Evolutionary conservation across 2,797 vertebrate species (phyloP).

Genomic region (Psittacula derbiana): DNA sequence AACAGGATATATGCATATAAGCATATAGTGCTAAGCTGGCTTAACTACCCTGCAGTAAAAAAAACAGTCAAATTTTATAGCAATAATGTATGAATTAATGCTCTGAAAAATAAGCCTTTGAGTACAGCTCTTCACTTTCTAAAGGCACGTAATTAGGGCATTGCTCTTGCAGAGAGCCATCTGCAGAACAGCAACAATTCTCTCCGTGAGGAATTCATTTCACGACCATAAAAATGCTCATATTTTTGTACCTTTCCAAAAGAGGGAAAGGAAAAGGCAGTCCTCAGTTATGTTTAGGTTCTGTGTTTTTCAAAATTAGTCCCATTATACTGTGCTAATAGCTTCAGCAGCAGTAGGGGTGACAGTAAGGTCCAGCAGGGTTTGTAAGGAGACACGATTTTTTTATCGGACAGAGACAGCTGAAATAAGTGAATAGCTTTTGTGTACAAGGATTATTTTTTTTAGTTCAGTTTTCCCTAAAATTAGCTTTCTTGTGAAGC

Average conservation of each 20-base stretch:
- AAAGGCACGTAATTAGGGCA: not conserved
- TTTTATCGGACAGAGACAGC: not conserved
- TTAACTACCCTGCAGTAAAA: not conserved
- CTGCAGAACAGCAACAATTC: not conserved
- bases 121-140: not conserved
- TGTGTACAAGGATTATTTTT: not conserved
- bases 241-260: not conserved
- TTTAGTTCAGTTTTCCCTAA: not conserved
- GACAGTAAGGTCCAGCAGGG: not conserved
- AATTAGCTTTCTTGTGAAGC: not conserved
- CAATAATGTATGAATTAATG: not conserved
- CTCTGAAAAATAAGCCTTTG: conserved; percentile 2
- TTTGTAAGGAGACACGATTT: not conserved
- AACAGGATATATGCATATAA: not conserved
- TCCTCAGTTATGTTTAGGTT: not conserved
- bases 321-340: not conserved
- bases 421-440: not conserved
- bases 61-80: not conserved
- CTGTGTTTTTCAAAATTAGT: not conserved
- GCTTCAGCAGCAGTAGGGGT: not conserved
- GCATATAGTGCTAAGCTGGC: not conserved
- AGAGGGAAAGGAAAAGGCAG: not conserved
- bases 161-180: not conserved
- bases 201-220: not conserved
- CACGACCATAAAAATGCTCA: not conserved